phyloP scores from a whole-genome alignment of 2,113 vertebrate genomes.

The Lipophrys pholis region DNA sequence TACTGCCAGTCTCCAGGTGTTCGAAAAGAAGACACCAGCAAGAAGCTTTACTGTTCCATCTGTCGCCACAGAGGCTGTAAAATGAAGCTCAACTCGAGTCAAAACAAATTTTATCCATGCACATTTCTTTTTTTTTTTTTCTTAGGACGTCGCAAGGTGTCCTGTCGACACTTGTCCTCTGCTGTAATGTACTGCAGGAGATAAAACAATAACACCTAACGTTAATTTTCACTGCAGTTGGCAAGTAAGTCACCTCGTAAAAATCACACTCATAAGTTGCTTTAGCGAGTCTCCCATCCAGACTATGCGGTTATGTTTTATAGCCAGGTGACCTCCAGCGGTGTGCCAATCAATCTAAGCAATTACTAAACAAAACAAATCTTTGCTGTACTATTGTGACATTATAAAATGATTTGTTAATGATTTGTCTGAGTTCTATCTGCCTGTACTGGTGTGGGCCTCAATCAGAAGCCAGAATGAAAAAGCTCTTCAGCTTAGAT shows the following conservation, averaged over 20 bases:
- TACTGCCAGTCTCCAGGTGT: neutral
- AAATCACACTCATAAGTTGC: neutral
- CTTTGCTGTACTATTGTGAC: too few relatives aligned
- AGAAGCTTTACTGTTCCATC: neutral
- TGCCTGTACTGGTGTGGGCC: neutral
- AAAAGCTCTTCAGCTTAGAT: neutral
- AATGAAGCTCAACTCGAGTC: neutral
- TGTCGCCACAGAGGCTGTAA: neutral
- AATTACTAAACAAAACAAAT: neutral
- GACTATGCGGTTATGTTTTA: neutral
- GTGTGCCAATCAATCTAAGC: neutral
- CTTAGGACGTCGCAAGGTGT: neutral
- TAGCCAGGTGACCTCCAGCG: neutral
- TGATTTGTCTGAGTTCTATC: neutral
- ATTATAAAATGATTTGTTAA: neutral
- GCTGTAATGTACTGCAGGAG: neutral
- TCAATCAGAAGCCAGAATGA: neutral
- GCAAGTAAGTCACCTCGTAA: neutral
- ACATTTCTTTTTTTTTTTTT: neutral
- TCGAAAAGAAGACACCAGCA: neutral
- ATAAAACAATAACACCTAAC: neutral
- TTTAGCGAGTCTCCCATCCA: too few relatives aligned
- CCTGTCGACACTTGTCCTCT: neutral
- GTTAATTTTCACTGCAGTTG: conserved; percentile 8
- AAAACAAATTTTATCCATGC: neutral